A percentile compares a stretch with the other conserved stretches of the same genome.
These are phyloP conservation scores for Suncus etruscus DNA, from an alignment of 2,113 vertebrate species.

Conservation along the genomic window DNA sequence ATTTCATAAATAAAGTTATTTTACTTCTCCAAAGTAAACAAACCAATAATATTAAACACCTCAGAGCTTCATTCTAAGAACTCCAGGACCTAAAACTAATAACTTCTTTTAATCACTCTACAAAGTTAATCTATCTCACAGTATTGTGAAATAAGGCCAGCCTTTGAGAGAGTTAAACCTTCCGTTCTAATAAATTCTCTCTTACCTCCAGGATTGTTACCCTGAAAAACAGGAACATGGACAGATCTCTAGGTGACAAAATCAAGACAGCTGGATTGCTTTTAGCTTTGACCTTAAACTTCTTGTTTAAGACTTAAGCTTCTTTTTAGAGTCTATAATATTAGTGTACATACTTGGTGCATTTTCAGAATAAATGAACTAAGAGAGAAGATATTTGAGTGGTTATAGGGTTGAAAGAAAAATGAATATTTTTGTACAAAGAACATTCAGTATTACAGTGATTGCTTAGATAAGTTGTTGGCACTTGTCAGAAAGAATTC, in stretches of 20 bases:
- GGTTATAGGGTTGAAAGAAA: background rate
- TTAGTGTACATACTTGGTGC: background rate
- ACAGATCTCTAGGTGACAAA: constrained; percentile 3
- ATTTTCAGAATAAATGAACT: constrained; percentile 38
- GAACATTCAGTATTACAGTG: background rate
- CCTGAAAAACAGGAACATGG: background rate
- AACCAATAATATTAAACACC: background rate
- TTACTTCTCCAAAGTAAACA: too few relatives aligned
- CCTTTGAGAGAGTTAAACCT: background rate
- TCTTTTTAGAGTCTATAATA: too few relatives aligned
- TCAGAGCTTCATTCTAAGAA: background rate
- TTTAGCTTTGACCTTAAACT: background rate
- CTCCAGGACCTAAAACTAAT: background rate
- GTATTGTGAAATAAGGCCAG: background rate
- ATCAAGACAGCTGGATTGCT: background rate
- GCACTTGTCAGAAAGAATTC: background rate
- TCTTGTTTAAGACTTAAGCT: too few relatives aligned
- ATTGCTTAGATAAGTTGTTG: constrained; percentile 20
- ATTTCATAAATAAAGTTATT: too few relatives aligned
- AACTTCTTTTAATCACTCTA: background rate
- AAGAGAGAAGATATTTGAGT: background rate
- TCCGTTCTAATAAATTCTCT: constrained; percentile 12
- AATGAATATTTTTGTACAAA: constrained; percentile 43
- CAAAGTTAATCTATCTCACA: constrained; percentile 22
- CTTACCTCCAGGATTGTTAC: background rate